These are phyloP conservation scores for Lapara coniferarum DNA, from an alignment of 2,888 invertebrate species.

Conservation along the genomic window DNA sequence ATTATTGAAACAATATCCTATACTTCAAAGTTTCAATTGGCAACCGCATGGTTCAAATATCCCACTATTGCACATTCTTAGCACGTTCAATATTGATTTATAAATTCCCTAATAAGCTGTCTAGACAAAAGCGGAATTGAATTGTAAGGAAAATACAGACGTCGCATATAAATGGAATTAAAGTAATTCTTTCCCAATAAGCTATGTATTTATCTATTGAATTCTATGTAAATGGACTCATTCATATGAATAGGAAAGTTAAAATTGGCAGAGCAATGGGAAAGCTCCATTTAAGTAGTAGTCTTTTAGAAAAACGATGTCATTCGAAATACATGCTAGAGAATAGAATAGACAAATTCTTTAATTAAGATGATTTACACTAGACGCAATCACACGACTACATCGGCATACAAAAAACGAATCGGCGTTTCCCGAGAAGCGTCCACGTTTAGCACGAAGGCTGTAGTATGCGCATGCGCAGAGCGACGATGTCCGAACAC, in stretches of 20 bases:
- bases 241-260: not conserved
- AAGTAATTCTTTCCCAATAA: not conserved
- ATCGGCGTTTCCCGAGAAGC: constrained; percentile 14
- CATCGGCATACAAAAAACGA: constrained; percentile 22
- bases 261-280: no score
- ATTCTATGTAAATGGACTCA: not conserved
- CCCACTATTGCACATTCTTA: not conserved
- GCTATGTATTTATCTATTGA: not conserved
- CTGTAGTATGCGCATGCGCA: constrained; percentile 46
- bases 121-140: constrained; percentile 17
- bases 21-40: not conserved
- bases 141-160: not conserved
- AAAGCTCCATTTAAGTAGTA: no score
- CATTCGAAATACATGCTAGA: not conserved
- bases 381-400: constrained; percentile 6
- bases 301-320: no score
- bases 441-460: constrained; percentile 26
- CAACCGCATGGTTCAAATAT: not conserved
- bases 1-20: not conserved
- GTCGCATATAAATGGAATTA: constrained; percentile 5
- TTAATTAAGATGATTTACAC: constrained; percentile 5
- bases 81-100: constrained; percentile 13
- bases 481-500: constrained; percentile 56
- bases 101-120: constrained; percentile 16
- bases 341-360: not conserved